These are phyloP conservation scores for Rhinopithecus roxellana DNA, from an alignment of 2,113 vertebrate genomes.

Conservation along the genomic window DNA sequence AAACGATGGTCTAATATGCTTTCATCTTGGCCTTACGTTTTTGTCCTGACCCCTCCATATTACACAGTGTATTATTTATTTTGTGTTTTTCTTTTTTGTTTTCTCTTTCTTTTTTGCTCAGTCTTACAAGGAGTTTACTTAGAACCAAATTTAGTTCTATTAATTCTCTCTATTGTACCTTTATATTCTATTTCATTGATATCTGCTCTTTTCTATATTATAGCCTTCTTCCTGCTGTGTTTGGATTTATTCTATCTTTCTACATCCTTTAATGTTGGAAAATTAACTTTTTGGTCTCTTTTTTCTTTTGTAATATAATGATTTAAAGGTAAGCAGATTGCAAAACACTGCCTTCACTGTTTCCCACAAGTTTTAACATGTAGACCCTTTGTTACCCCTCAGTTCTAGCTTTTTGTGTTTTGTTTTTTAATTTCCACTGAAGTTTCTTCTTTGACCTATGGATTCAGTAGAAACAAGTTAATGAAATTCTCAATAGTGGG, in stretches of 20 bases:
- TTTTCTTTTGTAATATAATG: background rate
- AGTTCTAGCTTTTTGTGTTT: background rate
- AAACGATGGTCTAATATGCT: background rate
- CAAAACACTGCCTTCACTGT: background rate
- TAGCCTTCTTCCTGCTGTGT: background rate
- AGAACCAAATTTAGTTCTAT: background rate
- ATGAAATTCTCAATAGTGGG: background rate
- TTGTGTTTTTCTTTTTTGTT: background rate
- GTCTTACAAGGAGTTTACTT: background rate
- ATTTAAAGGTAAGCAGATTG: background rate
- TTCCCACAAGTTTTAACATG: background rate
- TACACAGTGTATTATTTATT: background rate
- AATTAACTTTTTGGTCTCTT: background rate
- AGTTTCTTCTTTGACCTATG: background rate
- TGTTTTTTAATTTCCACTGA: background rate
- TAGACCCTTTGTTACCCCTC: background rate
- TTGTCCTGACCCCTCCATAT: background rate
- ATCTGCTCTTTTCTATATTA: background rate
- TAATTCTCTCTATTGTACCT: background rate
- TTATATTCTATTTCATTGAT: background rate
- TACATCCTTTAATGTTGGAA: background rate
- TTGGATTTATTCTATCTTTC: background rate
- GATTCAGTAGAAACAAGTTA: background rate
- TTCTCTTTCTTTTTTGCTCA: background rate
- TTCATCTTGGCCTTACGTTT: background rate